Evolutionary conservation across 2,113 vertebrate genomes (phyloP), one percentile per base, ranked within the genome.

Genomic region (Xenopus laevis): DNA sequence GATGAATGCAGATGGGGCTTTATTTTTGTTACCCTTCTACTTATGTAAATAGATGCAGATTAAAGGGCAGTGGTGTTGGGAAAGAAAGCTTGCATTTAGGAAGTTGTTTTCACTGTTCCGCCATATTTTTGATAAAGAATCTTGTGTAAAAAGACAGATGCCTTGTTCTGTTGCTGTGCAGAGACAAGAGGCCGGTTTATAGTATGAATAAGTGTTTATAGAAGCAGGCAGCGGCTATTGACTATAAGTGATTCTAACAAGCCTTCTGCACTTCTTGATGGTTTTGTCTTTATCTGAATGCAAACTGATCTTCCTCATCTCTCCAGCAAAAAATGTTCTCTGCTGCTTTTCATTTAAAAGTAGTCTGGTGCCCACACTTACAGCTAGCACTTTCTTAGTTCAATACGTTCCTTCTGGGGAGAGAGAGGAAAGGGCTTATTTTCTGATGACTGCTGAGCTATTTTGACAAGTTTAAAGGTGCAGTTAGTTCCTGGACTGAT

Each of bases 391-490:
- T 20, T 77, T 65, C 67, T 77, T 55, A 65, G 44, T 47, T 59
- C 65, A 68, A 63, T 71, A 65, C 46, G 57, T 57, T n/a, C 60
- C 33, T 71, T 15, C 15, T 20, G 61, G 52, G 21, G n/a, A 47
- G 40, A 47, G 40, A 58, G 27, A 69, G 47, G 47, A 55, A 64
- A 65, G 13, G 57, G 44, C 55, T 40, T 13, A 4, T 40, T 40
- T 40, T 63, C 33, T 53, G 18, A 65, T 71, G 60, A 40, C 61
- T 65, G 60, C 44, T 71, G 33, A 60, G 53, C 62, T 47, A 47
- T 78, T 72, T 78, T 71, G 52, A 68, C 63, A 72, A 52, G 70
- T 78, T 60, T 65, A 59, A 72, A 66, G 44, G 76, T 72, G 27
- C 30, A 52, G 58, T 70, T 72, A 47, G 52, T 61, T 66, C 45